Evolutionary conservation across 2,797 vertebrate genomes (phyloP).

Genomic region (Pseudopleuronectes americanus): DNA sequence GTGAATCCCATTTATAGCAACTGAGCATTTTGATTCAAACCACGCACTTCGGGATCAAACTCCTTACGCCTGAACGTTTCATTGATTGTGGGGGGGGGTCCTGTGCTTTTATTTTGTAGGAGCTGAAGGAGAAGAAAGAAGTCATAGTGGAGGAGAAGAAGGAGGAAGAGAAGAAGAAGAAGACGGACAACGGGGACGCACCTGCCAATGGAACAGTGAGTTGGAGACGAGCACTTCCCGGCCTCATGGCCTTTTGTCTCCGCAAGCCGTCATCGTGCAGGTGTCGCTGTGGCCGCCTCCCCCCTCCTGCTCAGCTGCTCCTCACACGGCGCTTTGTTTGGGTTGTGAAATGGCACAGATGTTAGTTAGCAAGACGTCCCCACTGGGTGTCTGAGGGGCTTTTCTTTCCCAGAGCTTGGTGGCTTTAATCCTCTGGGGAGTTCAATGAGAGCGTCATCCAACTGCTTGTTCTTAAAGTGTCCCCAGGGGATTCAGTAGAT

Average conservation of each 20-base stretch:
- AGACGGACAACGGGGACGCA: conserved; percentile 84
- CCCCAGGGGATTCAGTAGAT: conserved; percentile 35
- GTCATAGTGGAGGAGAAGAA: conserved; percentile 67
- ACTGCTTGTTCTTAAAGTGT: conserved; percentile 27
- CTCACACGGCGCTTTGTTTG: conserved; percentile 80
- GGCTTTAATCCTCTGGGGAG: conserved; percentile 62
- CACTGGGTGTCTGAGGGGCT: conserved; percentile 21
- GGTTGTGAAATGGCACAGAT: conserved; percentile 82
- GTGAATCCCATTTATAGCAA: too few relatives aligned
- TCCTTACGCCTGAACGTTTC: not conserved
- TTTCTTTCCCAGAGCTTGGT: conserved; percentile 43
- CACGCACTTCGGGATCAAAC: conserved; percentile 31
- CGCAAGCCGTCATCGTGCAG: conserved; percentile 77
- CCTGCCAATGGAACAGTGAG: conserved; percentile 89
- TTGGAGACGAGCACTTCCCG: conserved; percentile 53
- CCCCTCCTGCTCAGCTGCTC: conserved; percentile 69
- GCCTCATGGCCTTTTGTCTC: conserved; percentile 86
- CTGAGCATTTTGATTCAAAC: too few relatives aligned
- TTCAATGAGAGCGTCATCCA: conserved; percentile 27
- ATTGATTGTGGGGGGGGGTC: not conserved
- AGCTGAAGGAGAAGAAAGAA: conserved; percentile 90
- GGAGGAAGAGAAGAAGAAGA: conserved; percentile 77
- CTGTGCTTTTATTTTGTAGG: conserved; percentile 75
- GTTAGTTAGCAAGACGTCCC: conserved; percentile 61
- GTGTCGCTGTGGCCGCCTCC: conserved; percentile 78